phyloP scores from a whole-genome alignment of 2,113 vertebrate genomes.

The Serinus canaria region DNA sequence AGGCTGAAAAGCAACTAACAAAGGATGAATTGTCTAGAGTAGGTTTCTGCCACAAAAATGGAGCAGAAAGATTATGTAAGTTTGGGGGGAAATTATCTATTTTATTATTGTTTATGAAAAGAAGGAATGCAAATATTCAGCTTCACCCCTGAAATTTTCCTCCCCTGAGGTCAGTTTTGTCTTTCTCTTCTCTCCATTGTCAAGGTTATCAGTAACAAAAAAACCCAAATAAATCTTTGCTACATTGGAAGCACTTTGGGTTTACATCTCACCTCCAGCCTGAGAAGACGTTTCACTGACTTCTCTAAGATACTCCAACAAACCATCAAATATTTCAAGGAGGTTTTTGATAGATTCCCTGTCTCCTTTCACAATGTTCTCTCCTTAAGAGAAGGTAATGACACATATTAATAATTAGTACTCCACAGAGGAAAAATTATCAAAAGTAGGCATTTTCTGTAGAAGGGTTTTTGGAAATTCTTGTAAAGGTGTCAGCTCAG shows the following conservation, averaged over 20 bases:
- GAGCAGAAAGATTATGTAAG: not conserved
- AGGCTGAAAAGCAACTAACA: not conserved
- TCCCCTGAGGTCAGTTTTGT: not conserved
- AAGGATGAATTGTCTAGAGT: not conserved
- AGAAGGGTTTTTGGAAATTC: not conserved
- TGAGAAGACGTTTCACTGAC: slow-evolving; percentile 81
- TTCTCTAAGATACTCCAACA: slow-evolving; percentile 93
- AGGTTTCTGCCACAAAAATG: not conserved
- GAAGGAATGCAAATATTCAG: not conserved
- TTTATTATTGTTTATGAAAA: not conserved
- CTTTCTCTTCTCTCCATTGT: not conserved
- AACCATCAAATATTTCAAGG: slow-evolving; percentile 94
- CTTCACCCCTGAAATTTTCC: not conserved
- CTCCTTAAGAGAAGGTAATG: slow-evolving; percentile 76
- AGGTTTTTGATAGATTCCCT: slow-evolving; percentile 89
- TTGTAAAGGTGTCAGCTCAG: not conserved
- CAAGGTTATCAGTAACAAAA: not conserved
- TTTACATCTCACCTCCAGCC: slow-evolving; percentile 70
- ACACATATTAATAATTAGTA: not conserved
- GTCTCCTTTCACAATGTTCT: slow-evolving; percentile 91
- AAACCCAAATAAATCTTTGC: not conserved
- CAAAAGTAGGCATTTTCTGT: not conserved
- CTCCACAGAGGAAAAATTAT: not conserved
- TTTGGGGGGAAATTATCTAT: not conserved
- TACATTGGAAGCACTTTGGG: not conserved